A percentile compares a stretch with the other conserved stretches of the same genome.
Conservation (phyloP, 2,113 vertebrate species). For the Egretta garzetta region DNA sequence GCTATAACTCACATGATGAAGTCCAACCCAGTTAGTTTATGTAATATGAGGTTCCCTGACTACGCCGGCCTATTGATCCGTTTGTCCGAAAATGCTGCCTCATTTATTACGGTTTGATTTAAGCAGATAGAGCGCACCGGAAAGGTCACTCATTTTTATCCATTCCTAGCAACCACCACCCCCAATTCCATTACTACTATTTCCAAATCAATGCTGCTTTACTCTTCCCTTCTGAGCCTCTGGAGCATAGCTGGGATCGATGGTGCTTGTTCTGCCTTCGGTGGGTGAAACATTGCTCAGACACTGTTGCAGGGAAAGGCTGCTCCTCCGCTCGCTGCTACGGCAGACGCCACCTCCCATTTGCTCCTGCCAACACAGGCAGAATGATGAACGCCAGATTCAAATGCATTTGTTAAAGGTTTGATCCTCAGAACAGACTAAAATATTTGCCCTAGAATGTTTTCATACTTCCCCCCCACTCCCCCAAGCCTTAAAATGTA, state of each 20-base stretch:
- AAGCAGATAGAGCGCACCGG: neutral
- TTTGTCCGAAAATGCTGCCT: neutral
- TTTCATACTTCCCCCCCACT: neutral
- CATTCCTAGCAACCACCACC: neutral
- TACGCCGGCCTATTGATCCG: neutral
- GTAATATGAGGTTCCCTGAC: neutral
- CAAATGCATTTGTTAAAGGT: neutral
- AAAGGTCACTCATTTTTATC: conserved; percentile 21
- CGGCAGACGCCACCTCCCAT: neutral
- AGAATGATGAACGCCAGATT: neutral
- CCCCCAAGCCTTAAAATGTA: neutral
- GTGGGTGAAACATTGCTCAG: neutral
- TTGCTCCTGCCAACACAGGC: neutral
- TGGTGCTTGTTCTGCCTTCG: neutral
- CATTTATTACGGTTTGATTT: conserved; percentile 41
- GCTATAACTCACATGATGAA: neutral
- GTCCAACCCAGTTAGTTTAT: neutral
- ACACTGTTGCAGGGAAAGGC: neutral
- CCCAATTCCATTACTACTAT: neutral
- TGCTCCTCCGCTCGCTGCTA: neutral
- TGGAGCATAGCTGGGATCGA: neutral
- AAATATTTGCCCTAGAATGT: neutral
- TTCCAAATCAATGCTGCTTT: conserved; percentile 21
- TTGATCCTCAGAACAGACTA: neutral
- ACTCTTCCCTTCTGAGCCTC: neutral